Evolutionary conservation across 2,113 vertebrate genomes (phyloP), one percentile per base, ranked within the genome.

Genomic region (Sinocyclocheilus anophthalmus): DNA sequence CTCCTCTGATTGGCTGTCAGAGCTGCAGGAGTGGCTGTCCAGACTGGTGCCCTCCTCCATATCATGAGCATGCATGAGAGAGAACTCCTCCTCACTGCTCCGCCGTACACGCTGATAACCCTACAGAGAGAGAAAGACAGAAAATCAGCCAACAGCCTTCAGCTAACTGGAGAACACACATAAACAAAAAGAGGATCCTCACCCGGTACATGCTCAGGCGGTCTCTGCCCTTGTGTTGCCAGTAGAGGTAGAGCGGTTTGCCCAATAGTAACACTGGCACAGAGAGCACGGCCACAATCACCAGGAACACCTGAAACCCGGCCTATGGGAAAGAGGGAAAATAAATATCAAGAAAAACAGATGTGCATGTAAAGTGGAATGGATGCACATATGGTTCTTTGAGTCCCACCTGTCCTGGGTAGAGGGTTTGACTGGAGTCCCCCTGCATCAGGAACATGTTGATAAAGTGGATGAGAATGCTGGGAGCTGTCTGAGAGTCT

Each of bases 401-500:
- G 1, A 4, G 0, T 53, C 93, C 90, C 39, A 99, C 98, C 96
- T 99, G 97, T 76, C 97, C 97, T 0, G 89, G 85, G 83, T 95
- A 99, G 42, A 99, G 94, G 1, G 88, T 90, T 0, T 89, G 86
- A 30, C 72, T 48, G 1, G 53, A 18, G n/a, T 91, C 92, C 0
- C 81, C 72, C 45, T 95, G 94, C 92, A 97, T 97, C 20, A 99
- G 91, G 89, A 99, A 99, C 97, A 99, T 99, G 94, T 98, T 97
- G 86, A 99, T 99, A 85, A 99, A 99, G 3, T 97, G 94, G 48
- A 99, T 97, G 86, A 99, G 95, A 88, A 99, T 97, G 90, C 98
- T 99, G 0, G 98, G 98, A 20, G 98, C 97, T 0, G 70, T 0
- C 3, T 22, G 90, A 1, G 97, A 97, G 84, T 96, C 90, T 16